Conservation (phyloP, 2,888 invertebrate species). For the Pachydiplax longipennis region DNA sequence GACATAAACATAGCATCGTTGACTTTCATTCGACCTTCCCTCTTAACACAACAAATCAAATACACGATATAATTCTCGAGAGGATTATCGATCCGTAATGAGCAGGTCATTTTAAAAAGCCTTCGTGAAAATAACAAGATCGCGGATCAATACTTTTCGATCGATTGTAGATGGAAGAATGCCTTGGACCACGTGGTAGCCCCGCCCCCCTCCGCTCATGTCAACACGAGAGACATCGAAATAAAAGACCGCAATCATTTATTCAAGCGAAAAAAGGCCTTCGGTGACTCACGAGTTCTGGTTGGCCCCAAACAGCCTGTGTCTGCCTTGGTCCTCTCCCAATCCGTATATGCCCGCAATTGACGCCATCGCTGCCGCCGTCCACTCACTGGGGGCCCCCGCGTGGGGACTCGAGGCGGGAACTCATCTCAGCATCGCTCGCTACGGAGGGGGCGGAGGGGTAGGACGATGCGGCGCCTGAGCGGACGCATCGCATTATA, state of each 20-base stretch:
- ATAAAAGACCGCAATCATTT: too few relatives aligned
- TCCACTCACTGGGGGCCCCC: background rate
- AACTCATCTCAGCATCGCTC: background rate
- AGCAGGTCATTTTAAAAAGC: background rate
- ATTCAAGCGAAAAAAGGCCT: background rate
- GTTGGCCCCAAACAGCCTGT: slow-evolving; percentile 22
- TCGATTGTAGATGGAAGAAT: background rate
- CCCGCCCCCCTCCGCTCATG: background rate
- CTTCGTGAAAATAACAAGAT: background rate
- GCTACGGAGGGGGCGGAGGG: background rate
- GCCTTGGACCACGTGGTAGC: background rate
- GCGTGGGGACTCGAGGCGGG: slow-evolving; percentile 28
- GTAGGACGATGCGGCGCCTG: slow-evolving; percentile 16
- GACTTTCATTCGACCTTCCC: slow-evolving; percentile 34
- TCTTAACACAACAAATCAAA: background rate
- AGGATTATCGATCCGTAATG: slow-evolving; percentile 20
- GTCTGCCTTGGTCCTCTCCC: slow-evolving; percentile 1
- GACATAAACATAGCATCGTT: background rate
- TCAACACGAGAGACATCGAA: slow-evolving; percentile 27
- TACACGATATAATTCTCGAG: background rate
- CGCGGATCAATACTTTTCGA: background rate
- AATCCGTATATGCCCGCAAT: slow-evolving; percentile 15
- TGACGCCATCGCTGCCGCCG: background rate
- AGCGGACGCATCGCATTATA: background rate
- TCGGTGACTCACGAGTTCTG: slow-evolving; percentile 1